These are phyloP conservation scores for Anastrepha obliqua DNA, from an alignment of 1,140 invertebrate species.

Conservation along the genomic window DNA sequence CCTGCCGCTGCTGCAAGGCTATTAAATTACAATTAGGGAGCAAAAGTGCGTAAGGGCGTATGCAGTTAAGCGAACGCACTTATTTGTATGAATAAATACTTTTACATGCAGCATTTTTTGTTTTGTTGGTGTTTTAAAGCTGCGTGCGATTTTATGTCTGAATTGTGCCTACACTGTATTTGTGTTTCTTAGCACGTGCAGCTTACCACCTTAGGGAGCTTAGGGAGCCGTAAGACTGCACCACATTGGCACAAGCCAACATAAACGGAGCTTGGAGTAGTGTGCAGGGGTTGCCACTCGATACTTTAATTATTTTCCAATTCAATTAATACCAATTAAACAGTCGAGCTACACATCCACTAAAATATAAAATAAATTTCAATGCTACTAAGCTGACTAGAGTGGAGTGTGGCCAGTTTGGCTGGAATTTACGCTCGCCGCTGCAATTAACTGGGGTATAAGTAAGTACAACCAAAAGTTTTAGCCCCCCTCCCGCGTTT, in stretches of 20 bases:
- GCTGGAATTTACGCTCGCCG: not conserved
- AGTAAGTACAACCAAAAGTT: not conserved
- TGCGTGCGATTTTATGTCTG: not conserved
- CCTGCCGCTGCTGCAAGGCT: constrained; percentile 29
- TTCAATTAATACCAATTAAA: constrained; percentile 73
- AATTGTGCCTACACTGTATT: not conserved
- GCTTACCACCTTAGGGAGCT: not conserved
- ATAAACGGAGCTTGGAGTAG: too few species aligned
- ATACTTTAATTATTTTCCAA: constrained; percentile 62
- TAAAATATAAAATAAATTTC: not conserved
- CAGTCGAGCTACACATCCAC: constrained; percentile 65
- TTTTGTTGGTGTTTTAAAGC: not conserved
- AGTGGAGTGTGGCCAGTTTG: not conserved
- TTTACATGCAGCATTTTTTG: not conserved
- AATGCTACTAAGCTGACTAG: not conserved
- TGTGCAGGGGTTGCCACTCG: not conserved
- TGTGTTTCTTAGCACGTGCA: not conserved
- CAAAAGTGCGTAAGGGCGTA: constrained; percentile 38
- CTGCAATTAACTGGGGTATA: not conserved
- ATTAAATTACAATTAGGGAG: constrained; percentile 51
- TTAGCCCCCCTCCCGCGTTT: not conserved
- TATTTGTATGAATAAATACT: not conserved
- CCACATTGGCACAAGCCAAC: constrained; percentile 12
- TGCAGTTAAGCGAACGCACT: not conserved
- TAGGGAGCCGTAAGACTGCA: not conserved